Evolutionary conservation across 2,113 vertebrate genomes (phyloP).

Genomic region (Chaenocephalus aceratus): DNA sequence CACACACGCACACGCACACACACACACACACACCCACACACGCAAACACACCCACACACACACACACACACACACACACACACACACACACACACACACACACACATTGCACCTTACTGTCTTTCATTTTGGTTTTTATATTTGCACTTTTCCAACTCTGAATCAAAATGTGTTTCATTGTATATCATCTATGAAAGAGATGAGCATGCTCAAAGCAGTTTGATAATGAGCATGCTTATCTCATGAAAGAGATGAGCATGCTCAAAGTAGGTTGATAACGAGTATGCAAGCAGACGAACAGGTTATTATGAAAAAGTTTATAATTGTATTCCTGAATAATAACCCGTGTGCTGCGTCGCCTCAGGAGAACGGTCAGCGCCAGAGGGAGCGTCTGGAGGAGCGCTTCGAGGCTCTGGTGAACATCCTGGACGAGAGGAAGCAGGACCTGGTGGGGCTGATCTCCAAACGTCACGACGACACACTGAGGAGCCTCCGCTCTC

Average conservation of each 20-base stretch:
- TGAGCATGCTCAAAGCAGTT: background rate
- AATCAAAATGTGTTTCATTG: background rate
- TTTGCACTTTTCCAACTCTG: background rate
- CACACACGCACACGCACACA: no score
- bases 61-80: no score
- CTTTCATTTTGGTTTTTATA: background rate
- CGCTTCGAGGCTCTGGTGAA: conserved; percentile 84
- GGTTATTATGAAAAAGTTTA: no score
- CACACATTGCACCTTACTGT: background rate
- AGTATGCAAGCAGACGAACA: background rate
- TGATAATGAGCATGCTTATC: background rate
- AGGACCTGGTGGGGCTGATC: conserved; percentile 87
- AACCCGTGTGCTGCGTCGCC: background rate
- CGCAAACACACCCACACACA: no score
- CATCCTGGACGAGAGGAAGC: conserved; percentile 91
- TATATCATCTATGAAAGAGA: background rate
- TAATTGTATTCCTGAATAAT: background rate
- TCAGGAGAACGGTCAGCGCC: conserved; percentile 88
- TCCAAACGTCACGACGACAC: conserved; percentile 87
- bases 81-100: no score
- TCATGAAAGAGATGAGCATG: background rate
- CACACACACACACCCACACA: no score
- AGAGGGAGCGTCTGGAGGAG: conserved; percentile 87
- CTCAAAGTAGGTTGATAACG: background rate
- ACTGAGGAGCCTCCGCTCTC: conserved; percentile 83